phyloP scores from a whole-genome alignment of 1,140 invertebrate genomes.

The Diorhabda sublineata region DNA sequence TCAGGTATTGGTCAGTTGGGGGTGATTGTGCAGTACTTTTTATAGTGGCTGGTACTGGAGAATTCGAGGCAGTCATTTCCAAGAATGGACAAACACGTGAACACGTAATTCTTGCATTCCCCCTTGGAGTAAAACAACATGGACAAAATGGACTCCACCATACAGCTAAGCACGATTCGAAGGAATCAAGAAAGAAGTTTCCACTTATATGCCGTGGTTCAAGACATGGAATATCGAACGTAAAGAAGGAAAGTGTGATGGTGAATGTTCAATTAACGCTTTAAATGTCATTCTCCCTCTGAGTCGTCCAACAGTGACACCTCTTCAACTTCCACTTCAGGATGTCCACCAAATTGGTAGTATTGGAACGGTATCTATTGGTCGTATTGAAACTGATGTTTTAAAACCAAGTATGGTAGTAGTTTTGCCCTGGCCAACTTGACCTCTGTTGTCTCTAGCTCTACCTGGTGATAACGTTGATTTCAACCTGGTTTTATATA shows the following conservation, averaged over 20 bases:
- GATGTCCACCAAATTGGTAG: conserved; percentile 99
- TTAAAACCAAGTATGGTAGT: conserved; percentile 73
- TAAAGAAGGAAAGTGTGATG: conserved; percentile 77
- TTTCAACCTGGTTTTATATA: too few relatives aligned
- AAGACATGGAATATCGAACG: conserved; percentile 85
- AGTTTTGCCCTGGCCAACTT: too few relatives aligned
- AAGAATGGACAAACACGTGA: too few relatives aligned
- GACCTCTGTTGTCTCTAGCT: too few relatives aligned
- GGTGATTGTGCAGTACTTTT: too few relatives aligned
- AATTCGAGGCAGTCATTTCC: too few relatives aligned
- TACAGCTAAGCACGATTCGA: not conserved
- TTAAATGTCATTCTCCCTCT: conserved; percentile 85
- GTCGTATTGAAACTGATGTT: conserved; percentile 92
- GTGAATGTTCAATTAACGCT: conserved; percentile 83
- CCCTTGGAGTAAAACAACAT: not conserved
- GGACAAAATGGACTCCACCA: not conserved
- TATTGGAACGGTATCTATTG: conserved; percentile 96
- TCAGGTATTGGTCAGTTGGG: too few relatives aligned
- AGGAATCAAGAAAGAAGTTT: not conserved
- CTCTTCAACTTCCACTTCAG: conserved; percentile 82
- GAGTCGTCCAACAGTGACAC: conserved; percentile 79
- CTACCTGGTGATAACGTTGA: too few relatives aligned
- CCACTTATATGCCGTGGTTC: conserved; percentile 44
- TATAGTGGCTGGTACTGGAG: too few relatives aligned
- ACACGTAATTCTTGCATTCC: not conserved